A percentile compares a stretch with the other conserved stretches of the same genome.
Evolutionary conservation across 2,113 vertebrate genomes (phyloP).

Genomic region (Notarius lentiginosus): DNA sequence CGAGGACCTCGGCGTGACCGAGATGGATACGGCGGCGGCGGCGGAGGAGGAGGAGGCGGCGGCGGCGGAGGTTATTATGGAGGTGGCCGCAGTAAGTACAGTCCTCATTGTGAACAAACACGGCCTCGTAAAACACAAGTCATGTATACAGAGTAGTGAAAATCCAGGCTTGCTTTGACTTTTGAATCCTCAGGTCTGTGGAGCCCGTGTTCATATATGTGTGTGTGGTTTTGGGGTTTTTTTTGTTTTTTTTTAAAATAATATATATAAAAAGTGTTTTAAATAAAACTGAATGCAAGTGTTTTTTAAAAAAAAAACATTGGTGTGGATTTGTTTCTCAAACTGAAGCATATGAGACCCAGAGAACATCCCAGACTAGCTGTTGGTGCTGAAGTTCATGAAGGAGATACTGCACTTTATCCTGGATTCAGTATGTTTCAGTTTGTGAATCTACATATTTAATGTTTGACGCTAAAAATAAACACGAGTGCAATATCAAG

Average conservation of each 20-base stretch:
- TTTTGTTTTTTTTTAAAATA: too few species aligned
- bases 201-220: not conserved
- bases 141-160: not conserved
- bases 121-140: not conserved
- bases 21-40: constrained; percentile 77
- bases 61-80: constrained; percentile 72
- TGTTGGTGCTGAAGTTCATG: not conserved
- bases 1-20: constrained; percentile 87
- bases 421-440: not conserved
- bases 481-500: not conserved
- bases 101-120: constrained; percentile 60
- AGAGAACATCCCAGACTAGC: not conserved
- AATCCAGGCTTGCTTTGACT: not conserved
- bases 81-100: constrained; percentile 90
- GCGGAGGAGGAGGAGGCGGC: constrained; percentile 72
- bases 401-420: not conserved
- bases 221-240: too few species aligned
- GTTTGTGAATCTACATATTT: not conserved
- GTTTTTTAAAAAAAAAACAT: not conserved
- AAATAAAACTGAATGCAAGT: not conserved
- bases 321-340: not conserved
- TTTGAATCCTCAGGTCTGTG: not conserved
- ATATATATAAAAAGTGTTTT: not conserved
- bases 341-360: not conserved
- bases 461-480: too few species aligned